Evolutionary conservation across 2,797 vertebrate species (phyloP).

Genomic region (Ispidina picta): DNA sequence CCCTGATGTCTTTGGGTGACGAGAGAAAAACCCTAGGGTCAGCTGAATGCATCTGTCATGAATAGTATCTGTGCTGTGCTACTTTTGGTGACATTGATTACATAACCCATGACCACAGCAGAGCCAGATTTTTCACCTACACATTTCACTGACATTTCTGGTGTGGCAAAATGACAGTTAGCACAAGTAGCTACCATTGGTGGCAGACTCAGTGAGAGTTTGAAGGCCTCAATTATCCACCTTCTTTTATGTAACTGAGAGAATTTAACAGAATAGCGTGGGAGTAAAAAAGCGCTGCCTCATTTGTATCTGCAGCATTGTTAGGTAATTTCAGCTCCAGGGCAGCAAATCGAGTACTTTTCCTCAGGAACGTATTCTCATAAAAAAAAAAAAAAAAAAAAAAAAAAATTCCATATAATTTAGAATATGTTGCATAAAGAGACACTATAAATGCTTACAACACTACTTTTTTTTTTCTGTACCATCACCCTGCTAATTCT

Average conservation of each 20-base stretch:
- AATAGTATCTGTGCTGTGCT: not conserved
- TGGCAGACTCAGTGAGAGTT: conserved; percentile 23
- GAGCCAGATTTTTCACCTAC: conserved; percentile 23
- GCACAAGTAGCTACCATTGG: not conserved
- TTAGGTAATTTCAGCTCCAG: conserved; percentile 32
- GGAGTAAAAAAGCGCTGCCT: conserved; percentile 47
- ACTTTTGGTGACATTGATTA: not conserved
- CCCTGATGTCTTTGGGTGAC: not conserved
- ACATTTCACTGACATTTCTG: conserved; percentile 1
- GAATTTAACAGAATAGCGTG: conserved; percentile 26
- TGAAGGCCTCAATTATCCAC: conserved; percentile 59
- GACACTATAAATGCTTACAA: not conserved
- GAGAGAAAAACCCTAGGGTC: not conserved
- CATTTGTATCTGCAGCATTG: conserved; percentile 44
- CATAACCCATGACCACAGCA: not conserved
- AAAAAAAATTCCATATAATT: conserved; percentile 32
- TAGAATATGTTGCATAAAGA: not conserved
- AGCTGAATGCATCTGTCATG: not conserved
- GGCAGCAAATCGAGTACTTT: not conserved
- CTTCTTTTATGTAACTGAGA: conserved; percentile 60
- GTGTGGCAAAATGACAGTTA: conserved; percentile 12
- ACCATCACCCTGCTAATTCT: conserved; percentile 5
- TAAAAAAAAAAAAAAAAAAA: not conserved
- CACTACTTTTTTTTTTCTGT: not conserved
- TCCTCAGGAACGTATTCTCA: not conserved